A percentile compares a stretch with the other conserved stretches of the same genome.
phyloP scores from a whole-genome alignment of 2,888 invertebrate genomes.

The Schrankia costaestrigalis region DNA sequence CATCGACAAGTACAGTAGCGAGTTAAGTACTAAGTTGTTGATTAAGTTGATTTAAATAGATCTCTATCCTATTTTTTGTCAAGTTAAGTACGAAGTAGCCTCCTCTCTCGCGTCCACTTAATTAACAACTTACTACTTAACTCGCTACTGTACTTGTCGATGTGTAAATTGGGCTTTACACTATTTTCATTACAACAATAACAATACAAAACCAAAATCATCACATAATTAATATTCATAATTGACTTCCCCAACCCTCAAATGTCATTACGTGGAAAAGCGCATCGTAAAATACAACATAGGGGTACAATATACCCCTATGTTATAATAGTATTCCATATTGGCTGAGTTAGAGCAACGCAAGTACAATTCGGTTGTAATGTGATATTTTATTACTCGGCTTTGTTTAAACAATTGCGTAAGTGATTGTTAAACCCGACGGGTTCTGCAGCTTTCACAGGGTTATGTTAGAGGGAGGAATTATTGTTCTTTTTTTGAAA shows the following conservation, averaged over 20 bases:
- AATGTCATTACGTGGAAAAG: constrained; percentile 34
- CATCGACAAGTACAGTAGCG: too few relatives aligned
- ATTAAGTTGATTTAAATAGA: too few relatives aligned
- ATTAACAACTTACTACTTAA: too few relatives aligned
- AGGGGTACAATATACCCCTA: constrained; percentile 33
- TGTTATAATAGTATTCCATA: constrained; percentile 43
- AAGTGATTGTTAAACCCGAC: constrained; percentile 66
- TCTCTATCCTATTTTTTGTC: too few relatives aligned
- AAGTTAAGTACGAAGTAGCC: too few relatives aligned
- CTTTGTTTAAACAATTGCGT: constrained; percentile 80
- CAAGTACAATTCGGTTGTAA: constrained; percentile 64
- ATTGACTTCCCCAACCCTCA: constrained; percentile 32
- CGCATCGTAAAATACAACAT: constrained; percentile 28
- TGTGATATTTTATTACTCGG: constrained; percentile 71
- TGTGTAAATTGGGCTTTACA: too few relatives aligned
- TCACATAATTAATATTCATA: constrained; percentile 24
- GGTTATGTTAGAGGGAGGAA: constrained; percentile 32
- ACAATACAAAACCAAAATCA: too few relatives aligned
- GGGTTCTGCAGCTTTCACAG: constrained; percentile 60
- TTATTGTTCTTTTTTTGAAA: constrained; percentile 9
- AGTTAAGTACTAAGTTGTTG: too few relatives aligned
- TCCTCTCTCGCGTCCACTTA: too few relatives aligned
- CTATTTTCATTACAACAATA: too few relatives aligned
- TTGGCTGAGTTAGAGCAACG: constrained; percentile 56
- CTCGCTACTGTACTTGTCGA: too few relatives aligned